Percentiles rank a stretch among this genome's conserved stretches.
Evolutionary conservation across 2,888 invertebrate genomes (phyloP).

Genomic region (Eucera pruinosa): DNA sequence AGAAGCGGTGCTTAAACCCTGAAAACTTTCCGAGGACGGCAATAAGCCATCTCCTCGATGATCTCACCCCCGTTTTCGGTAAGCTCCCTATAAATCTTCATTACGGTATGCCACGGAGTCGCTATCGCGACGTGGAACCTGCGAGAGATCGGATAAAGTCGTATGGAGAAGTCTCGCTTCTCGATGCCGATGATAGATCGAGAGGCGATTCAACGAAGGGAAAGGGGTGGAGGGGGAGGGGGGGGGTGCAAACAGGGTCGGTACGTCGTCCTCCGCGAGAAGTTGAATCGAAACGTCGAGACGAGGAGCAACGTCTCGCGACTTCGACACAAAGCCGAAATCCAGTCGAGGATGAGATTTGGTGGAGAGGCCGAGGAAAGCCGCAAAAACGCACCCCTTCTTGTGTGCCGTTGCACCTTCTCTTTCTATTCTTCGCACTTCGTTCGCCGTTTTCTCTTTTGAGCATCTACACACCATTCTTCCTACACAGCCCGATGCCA

Average conservation of each 20-base stretch:
- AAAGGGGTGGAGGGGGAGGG: not conserved
- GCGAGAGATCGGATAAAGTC: slow-evolving; percentile 62
- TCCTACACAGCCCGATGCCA: slow-evolving; percentile 34
- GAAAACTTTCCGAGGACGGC: slow-evolving; percentile 76
- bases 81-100: slow-evolving; percentile 80
- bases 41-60: slow-evolving; percentile 78
- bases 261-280: slow-evolving; percentile 17
- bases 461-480: not conserved
- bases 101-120: slow-evolving; percentile 73
- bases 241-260: slow-evolving; percentile 33
- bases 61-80: slow-evolving; percentile 67
- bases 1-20: slow-evolving; percentile 67
- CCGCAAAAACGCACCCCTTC: slow-evolving; percentile 51
- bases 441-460: too few relatives aligned
- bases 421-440: not conserved
- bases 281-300: slow-evolving; percentile 70
- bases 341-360: slow-evolving; percentile 60
- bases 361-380: slow-evolving; percentile 35
- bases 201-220: slow-evolving; percentile 40
- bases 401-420: not conserved
- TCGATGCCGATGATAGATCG: slow-evolving; percentile 66
- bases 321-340: slow-evolving; percentile 62
- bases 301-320: slow-evolving; percentile 54
- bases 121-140: slow-evolving; percentile 55
- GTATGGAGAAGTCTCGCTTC: slow-evolving; percentile 23